Evolutionary conservation across 2,113 vertebrate genomes (phyloP), one percentile per base, ranked within the genome.

Genomic region (Corythoichthys intestinalis): DNA sequence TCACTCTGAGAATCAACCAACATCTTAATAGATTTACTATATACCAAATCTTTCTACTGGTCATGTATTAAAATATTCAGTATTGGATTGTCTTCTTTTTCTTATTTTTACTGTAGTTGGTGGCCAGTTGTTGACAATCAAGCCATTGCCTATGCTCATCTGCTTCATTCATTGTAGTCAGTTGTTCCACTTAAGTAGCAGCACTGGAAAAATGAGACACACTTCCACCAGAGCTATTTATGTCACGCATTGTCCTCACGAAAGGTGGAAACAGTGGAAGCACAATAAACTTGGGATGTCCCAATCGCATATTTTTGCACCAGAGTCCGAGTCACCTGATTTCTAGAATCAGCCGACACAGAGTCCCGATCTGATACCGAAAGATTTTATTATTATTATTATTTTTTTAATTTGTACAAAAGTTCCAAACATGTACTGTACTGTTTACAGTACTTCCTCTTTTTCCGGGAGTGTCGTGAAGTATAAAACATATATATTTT

Each of bases 201-300:
- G 64, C 67, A 53, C 7, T 64, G 72, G 74, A 72, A 77, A 44
- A 70, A 67, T 65, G n/a, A 63, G 41, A 1, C 41, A 8, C n/a
- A 63, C 44, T 63, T 63, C 61, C 41, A 63, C 61, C 61, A 28
- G 41, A 46, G 44, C 61, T 63, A 63, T 63, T 63, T 10, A 34
- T 63, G 61, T 47, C 61, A 46, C 35, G 5, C 41, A 28, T 41
- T 46, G 20, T 28, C 20, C 44, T 63, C 41, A 63, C 61, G 28
- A 47, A 63, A 63, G 20, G 44, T 60, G 58, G 53, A 56, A 56
- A 56, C 28, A 4, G 53, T 58, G 58, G 61, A 47, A 63, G 4
- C n/a, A 47, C 20, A 47, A 41, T 46, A 1, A 62, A 46, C 39
- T 62, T 17, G 20, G 20, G 20, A 28, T 28, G 20, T 28, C 20